Base-by-base conservation (phyloP, 2,113 vertebrate genomes). In the Austrofundulus limnaeus region DNA sequence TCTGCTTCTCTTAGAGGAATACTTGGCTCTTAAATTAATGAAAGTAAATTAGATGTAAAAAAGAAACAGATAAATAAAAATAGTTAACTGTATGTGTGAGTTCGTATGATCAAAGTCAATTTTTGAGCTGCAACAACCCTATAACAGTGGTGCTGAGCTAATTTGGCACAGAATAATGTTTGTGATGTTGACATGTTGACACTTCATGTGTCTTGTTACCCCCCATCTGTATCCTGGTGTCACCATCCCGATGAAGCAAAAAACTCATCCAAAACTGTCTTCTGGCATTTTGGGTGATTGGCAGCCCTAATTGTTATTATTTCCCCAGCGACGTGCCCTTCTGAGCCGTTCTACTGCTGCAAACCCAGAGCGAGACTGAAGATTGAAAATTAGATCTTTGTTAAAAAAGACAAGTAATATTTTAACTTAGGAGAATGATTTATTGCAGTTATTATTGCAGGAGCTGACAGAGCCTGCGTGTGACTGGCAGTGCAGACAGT, bases 251-350 rank as follows among this genome's bases (percentile, higher is more conserved):
- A 37, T 15, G 4, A 68, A 62, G 69, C 53, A 66, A 48, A n/a
- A 74, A 71, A 70, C 57, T 66, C 70, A 67, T 78, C 56, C 65
- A 61, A 66, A 79, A 52, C 25, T 66, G 54, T 79, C 67, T 68
- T 72, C 63, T 85, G 78, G 66, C 85, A 79, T 78, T 86, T 70
- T 72, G 48, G 20, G 39, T 87, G 85, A 91, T 58, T 82, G 89
- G 75, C 86, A 80, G 77, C 75, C 87, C 64, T 85, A 88, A 87
- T 89, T 87, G 78, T 77, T 77, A 75, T 76, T 75, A 69, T 83
- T 82, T 79, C 69, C 77, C 64, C 9, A 7, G 70, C 13, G 56
- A 62, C 42, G 56, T 81, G 77, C 78, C 77, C 80, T 75, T 75
- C 59, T 58, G 65, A 69, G 76, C 39, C 7, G 38, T 5, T 20